Percentiles rank a stretch among this genome's conserved stretches.
Conservation (phyloP, 2,113 vertebrate genomes). For the Corydoras maculifer region DNA sequence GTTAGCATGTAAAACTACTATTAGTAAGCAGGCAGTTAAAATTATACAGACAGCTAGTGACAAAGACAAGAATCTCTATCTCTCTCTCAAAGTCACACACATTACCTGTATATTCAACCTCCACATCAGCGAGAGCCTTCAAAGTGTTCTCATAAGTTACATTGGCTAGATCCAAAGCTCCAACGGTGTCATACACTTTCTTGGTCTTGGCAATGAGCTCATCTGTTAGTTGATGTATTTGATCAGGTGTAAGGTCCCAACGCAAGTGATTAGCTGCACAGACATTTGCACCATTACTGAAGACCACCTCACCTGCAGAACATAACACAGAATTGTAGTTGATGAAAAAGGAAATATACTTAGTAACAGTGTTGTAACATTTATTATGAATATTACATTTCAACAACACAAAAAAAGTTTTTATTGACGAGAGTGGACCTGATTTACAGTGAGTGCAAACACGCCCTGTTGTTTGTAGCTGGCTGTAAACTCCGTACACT, state of each 20-base stretch:
- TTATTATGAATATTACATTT: no score
- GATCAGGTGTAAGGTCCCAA: slow-evolving; percentile 80
- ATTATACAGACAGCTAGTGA: no score
- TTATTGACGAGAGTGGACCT: no score
- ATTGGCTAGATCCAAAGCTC: slow-evolving; percentile 58
- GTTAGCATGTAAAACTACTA: no score
- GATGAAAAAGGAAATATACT: not conserved
- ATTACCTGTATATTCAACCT: slow-evolving; percentile 87
- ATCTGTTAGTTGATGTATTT: slow-evolving; percentile 65
- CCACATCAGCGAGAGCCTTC: slow-evolving; percentile 82
- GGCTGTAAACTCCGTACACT: no score
- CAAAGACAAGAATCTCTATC: not conserved
- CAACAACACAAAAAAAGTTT: no score
- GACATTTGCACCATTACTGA: slow-evolving; percentile 47
- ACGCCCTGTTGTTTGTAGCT: no score
- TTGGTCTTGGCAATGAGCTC: slow-evolving; percentile 80
- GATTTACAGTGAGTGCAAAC: no score
- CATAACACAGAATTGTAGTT: not conserved
- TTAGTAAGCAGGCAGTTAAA: no score
- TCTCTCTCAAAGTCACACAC: not conserved
- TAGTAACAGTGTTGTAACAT: no score
- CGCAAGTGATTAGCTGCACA: slow-evolving; percentile 63
- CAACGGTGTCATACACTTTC: slow-evolving; percentile 82
- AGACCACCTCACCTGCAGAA: slow-evolving; percentile 64
- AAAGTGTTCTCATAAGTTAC: slow-evolving; percentile 83